phyloP scores from a whole-genome alignment of 53 echinoderm and acorn worm genomes.

The Apostichopus leukothele region DNA sequence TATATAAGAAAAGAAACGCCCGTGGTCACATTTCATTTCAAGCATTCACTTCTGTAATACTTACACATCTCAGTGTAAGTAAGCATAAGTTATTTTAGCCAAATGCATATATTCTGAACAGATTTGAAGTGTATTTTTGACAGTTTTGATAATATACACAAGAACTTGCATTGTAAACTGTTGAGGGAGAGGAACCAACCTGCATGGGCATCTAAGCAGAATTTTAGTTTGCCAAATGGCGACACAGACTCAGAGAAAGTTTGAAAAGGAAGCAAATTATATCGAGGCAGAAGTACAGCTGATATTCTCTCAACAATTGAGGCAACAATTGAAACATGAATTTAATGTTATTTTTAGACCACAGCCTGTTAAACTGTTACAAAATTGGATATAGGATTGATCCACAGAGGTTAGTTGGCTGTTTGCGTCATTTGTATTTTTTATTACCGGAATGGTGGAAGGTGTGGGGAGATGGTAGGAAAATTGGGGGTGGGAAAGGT shows the following conservation, averaged over 20 bases:
- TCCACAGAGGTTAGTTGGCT: background rate
- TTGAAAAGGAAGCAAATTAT: background rate
- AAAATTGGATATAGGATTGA: background rate
- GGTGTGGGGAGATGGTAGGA: background rate
- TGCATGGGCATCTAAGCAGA: no score
- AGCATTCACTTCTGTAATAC: background rate
- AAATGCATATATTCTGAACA: no score
- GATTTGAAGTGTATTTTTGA: no score
- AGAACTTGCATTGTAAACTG: no score
- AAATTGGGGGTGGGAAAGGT: background rate
- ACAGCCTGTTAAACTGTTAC: background rate
- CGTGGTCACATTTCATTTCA: background rate
- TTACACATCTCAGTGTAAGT: background rate
- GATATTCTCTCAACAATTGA: background rate
- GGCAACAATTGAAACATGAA: constrained; percentile 1
- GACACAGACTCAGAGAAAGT: background rate
- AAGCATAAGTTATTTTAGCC: background rate
- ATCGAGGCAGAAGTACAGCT: background rate
- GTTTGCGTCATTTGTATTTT: background rate
- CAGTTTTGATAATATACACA: no score
- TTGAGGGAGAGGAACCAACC: no score
- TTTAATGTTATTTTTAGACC: constrained; percentile 34
- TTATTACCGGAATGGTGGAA: background rate
- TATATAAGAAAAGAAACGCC: background rate
- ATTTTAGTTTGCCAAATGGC: no score